These are phyloP conservation scores for Peromyscus polionotus DNA, from an alignment of 2,113 vertebrate genomes.

Conservation along the genomic window DNA sequence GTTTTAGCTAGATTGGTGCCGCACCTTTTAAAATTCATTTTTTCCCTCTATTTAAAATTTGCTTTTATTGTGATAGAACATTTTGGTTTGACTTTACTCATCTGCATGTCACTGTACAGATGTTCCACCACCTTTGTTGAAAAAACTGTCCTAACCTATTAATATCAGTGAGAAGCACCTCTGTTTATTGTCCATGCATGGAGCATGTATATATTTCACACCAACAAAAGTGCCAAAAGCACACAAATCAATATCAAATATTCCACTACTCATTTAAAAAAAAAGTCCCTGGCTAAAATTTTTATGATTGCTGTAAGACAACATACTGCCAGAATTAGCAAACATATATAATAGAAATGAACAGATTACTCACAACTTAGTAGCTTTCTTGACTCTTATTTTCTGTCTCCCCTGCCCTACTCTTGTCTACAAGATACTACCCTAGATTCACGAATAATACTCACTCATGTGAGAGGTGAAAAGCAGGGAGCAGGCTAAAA, in stretches of 20 bases:
- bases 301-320: neutral
- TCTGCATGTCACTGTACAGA: neutral
- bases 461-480: constrained; percentile 27
- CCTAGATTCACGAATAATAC: constrained; percentile 50
- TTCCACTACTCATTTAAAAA: neutral
- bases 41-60: neutral
- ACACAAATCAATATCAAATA: neutral
- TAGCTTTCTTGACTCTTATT: neutral
- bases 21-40: neutral
- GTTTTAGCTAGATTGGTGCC: neutral
- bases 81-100: neutral
- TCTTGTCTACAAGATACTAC: neutral
- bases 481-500: neutral
- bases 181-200: neutral
- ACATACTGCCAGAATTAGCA: neutral
- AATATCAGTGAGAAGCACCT: neutral
- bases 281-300: neutral
- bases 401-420: neutral
- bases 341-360: neutral
- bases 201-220: neutral
- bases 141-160: neutral
- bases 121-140: neutral
- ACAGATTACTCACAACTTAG: neutral
- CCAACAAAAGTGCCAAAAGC: neutral
- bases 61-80: neutral